Conservation (phyloP, 2,888 invertebrate genomes). For the Stenchaetothrips biformis region DNA sequence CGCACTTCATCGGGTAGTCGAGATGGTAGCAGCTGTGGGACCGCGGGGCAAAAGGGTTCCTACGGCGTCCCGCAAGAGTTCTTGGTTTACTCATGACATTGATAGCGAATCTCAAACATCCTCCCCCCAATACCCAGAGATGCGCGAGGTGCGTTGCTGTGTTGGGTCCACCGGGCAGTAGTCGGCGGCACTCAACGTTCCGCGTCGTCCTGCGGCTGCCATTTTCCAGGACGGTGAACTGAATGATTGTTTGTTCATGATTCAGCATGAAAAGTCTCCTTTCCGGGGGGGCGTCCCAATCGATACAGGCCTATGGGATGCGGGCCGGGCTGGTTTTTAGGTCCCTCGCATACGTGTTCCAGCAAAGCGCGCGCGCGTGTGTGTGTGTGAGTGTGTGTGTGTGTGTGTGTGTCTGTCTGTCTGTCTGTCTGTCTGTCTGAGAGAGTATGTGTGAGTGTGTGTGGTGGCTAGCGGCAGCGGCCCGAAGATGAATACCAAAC, state of each 20-base stretch:
- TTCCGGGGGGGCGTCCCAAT: neutral
- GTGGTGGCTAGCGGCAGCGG: neutral
- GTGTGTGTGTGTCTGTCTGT: neutral
- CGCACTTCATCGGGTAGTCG: no score
- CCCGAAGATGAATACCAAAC: no score
- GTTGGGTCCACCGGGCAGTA: no score
- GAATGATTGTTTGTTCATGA: conserved; percentile 12
- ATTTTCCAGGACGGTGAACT: neutral
- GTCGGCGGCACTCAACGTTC: no score
- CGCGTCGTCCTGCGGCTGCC: neutral
- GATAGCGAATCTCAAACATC: no score
- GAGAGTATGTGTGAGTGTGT: neutral
- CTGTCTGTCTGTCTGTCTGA: neutral
- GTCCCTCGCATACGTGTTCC: neutral
- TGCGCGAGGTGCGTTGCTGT: no score
- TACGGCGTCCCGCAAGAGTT: no score
- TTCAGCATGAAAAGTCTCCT: neutral
- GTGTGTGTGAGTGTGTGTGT: neutral
- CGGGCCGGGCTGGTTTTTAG: neutral
- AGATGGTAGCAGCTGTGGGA: no score
- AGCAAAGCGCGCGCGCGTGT: neutral
- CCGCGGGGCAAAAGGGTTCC: no score
- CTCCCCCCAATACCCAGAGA: no score
- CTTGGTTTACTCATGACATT: no score
- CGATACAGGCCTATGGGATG: neutral